Evolutionary conservation across 1,140 invertebrate species (phyloP).

Genomic region (Carposina sasakii): DNA sequence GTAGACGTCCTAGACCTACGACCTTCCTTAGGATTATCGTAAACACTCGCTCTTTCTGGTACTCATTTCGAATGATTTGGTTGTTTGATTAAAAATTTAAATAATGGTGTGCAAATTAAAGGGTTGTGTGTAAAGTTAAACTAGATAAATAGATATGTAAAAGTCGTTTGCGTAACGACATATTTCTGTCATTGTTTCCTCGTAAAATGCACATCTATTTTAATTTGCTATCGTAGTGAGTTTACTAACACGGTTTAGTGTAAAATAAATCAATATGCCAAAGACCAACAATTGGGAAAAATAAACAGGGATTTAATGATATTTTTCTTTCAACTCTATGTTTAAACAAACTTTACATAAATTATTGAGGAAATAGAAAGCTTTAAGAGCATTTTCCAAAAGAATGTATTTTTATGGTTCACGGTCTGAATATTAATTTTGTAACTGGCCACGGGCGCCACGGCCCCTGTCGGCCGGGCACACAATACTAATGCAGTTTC

Average conservation of each 20-base stretch:
- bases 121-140: constrained; percentile 72
- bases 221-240: constrained; percentile 25
- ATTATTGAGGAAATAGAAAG: constrained; percentile 27
- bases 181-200: constrained; percentile 41
- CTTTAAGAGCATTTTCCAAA: constrained; percentile 53
- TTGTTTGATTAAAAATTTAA: constrained; percentile 50
- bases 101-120: constrained; percentile 71
- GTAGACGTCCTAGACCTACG: constrained; percentile 56
- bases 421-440: constrained; percentile 49
- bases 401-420: constrained; percentile 58
- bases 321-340: constrained; percentile 48
- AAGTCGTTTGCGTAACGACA: constrained; percentile 50
- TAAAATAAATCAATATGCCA: constrained; percentile 58
- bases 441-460: constrained; percentile 35
- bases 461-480: constrained; percentile 21
- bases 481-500: constrained; percentile 47
- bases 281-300: constrained; percentile 64
- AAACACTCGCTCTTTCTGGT: constrained; percentile 31
- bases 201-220: constrained; percentile 43
- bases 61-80: constrained; percentile 36
- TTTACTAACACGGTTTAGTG: constrained; percentile 31
- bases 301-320: constrained; percentile 63
- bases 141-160: constrained; percentile 66
- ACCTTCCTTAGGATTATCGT: constrained; percentile 34
- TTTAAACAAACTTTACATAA: constrained; percentile 7